Evolutionary conservation across 2,888 invertebrate species (phyloP).

Genomic region (Hipparchia sbordonii): DNA sequence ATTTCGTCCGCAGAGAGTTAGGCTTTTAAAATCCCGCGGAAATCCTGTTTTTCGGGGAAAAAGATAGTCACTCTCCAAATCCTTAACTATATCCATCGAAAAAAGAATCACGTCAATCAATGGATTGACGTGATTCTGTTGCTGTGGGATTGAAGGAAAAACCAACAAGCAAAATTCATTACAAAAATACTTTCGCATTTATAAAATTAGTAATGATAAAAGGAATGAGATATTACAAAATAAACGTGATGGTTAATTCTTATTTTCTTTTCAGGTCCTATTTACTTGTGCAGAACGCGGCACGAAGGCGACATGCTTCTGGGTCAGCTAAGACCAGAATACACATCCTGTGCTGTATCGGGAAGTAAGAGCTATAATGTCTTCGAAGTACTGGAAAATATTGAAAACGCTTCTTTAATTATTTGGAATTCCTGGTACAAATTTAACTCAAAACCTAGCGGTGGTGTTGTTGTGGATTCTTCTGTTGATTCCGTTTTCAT

Average conservation of each 20-base stretch:
- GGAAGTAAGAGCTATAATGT: slow-evolving; percentile 81
- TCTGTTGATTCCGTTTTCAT: slow-evolving; percentile 68
- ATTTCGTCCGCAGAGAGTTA: too few species aligned
- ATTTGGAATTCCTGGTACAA: slow-evolving; percentile 90
- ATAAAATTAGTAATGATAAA: not conserved
- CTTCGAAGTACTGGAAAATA: slow-evolving; percentile 90
- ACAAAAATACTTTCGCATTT: too few species aligned
- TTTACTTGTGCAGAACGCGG: slow-evolving; percentile 89
- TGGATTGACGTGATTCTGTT: too few species aligned
- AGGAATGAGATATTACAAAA: not conserved
- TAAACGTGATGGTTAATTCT: not conserved
- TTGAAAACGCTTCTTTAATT: slow-evolving; percentile 89
- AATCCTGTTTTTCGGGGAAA: too few species aligned
- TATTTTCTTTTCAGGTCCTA: slow-evolving; percentile 49
- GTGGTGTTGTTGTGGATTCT: slow-evolving; percentile 85
- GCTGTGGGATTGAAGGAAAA: too few species aligned
- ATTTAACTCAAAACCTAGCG: slow-evolving; percentile 85
- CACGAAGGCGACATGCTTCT: slow-evolving; percentile 89
- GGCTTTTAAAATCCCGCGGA: too few species aligned
- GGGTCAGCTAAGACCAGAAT: slow-evolving; percentile 85
- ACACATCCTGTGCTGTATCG: slow-evolving; percentile 85
- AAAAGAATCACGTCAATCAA: too few species aligned
- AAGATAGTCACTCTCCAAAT: too few species aligned
- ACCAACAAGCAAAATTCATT: too few species aligned
- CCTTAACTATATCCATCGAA: too few species aligned